These are phyloP conservation scores for Andrena haemorrhoa DNA, from an alignment of 2,888 invertebrate species.

Conservation along the genomic window DNA sequence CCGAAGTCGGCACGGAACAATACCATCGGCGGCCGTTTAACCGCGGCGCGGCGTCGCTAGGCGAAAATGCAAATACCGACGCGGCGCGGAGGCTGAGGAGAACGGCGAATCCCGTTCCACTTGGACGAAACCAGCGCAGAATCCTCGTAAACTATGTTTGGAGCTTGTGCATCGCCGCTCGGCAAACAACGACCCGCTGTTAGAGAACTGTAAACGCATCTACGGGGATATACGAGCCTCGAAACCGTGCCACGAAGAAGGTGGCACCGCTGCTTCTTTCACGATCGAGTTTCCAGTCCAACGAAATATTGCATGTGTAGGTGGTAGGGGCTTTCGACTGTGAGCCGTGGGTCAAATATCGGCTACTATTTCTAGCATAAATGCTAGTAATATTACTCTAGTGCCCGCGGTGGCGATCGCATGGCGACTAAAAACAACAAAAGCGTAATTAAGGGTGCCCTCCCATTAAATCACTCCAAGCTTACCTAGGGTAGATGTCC, in stretches of 20 bases:
- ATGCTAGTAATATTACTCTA: too few relatives aligned
- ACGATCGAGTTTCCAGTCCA: too few relatives aligned
- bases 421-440: too few relatives aligned
- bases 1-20: slow-evolving; percentile 51
- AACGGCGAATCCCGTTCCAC: slow-evolving; percentile 14
- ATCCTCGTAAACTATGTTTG: background rate
- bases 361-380: too few relatives aligned
- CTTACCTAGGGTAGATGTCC: too few relatives aligned
- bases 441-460: too few relatives aligned
- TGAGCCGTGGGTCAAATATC: too few relatives aligned
- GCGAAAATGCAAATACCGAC: slow-evolving; percentile 50
- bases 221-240: slow-evolving; percentile 19
- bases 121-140: background rate
- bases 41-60: slow-evolving; percentile 24
- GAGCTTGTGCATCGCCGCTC: slow-evolving; percentile 4
- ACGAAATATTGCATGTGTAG: too few relatives aligned
- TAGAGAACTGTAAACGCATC: slow-evolving; percentile 40
- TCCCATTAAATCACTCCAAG: too few relatives aligned
- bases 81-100: background rate
- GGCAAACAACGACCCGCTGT: slow-evolving; percentile 35
- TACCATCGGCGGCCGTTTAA: slow-evolving; percentile 44
- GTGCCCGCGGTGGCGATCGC: too few relatives aligned
- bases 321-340: too few relatives aligned
- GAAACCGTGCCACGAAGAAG: slow-evolving; percentile 43
- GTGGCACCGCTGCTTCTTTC: slow-evolving; percentile 5